Evolutionary conservation across 2,797 vertebrate genomes (phyloP), one percentile per base, ranked within the genome.

Genomic region (Platyrinchus mystaceus): DNA sequence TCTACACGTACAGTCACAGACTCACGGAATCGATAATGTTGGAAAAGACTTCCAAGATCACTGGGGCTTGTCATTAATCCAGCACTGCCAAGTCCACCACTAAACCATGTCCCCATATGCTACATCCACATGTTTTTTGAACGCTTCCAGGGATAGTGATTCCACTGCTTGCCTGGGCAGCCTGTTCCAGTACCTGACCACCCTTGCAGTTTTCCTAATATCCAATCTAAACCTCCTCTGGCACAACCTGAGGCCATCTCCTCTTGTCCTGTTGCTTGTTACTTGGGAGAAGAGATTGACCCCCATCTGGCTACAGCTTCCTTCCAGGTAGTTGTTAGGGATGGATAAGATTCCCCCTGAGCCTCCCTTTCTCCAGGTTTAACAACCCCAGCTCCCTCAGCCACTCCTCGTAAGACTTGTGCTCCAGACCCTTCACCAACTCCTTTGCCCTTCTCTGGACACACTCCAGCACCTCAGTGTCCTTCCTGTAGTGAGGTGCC

Each of bases 391-490:
- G 39, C 6, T 46, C 26, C 17, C 30, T 64, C 64, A 71, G 37
- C 26, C 37, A 10, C 2, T 71, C 26, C 44, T 53, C 46, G 41
- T 10, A 23, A 46, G 13, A 47, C 9, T 6, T 24, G 34, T 53
- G 26, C 27, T 53, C 26, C 80, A 73, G 46, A 36, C 13, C 34
- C 52, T 41, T 47, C 67, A 6, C 9, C 46, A 66, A 39, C 22
- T 67, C 30, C 0, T 0, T 1, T 47, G 80, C 22, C 66, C 7
- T n/a, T 47, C 52, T 21, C 60, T 14, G 59, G 41, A 47, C 34
- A 17, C 0, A 0, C 26, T 66, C 39, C 52, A 71, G 73, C 26
- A 8, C n/a, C 7, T 66, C 58, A 59, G 1, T n/a, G 53, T 73
- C 46, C 14, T 71, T 47, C 46, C 47, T 18, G 58, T 5, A 47